These are phyloP conservation scores for Caenorhabditis uteleia DNA, from an alignment of 2,888 invertebrate species.

Conservation along the genomic window DNA sequence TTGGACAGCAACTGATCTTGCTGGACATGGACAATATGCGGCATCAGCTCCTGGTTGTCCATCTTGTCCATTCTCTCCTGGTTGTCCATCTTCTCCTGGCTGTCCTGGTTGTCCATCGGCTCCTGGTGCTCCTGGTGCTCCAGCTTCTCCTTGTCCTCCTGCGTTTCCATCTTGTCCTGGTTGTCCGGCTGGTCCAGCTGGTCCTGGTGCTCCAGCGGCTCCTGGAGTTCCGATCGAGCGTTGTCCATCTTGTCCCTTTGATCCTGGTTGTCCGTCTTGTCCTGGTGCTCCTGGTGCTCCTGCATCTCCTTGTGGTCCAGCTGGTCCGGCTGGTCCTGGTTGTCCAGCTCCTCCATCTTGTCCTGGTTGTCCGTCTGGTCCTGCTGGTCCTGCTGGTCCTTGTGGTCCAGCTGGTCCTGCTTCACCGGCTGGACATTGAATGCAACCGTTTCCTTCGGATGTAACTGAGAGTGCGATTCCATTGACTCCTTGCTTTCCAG, in stretches of 20 bases:
- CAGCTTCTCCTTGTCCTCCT: slow-evolving; percentile 34
- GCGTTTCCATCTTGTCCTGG: slow-evolving; percentile 36
- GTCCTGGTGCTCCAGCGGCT: slow-evolving; percentile 45
- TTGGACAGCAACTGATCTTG: slow-evolving; percentile 24
- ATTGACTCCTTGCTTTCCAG: slow-evolving; percentile 35
- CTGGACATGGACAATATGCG: slow-evolving; percentile 41
- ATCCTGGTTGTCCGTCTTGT: slow-evolving; percentile 39
- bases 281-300: slow-evolving; percentile 38
- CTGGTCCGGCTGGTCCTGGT: slow-evolving; percentile 44
- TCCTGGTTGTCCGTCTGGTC: slow-evolving; percentile 42
- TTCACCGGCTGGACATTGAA: slow-evolving; percentile 35
- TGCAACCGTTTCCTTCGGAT: slow-evolving; percentile 43
- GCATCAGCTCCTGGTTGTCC: slow-evolving; percentile 45
- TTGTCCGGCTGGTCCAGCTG: slow-evolving; percentile 42
- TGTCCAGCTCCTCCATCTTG: slow-evolving; percentile 46
- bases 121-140: slow-evolving; percentile 38
- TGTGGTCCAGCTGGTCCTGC: slow-evolving; percentile 41
- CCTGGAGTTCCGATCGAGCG: too few species aligned
- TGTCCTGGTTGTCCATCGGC: slow-evolving; percentile 34
- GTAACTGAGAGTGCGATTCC: slow-evolving; percentile 49
- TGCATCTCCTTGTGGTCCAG: slow-evolving; percentile 35
- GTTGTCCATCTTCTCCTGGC: slow-evolving; percentile 18
- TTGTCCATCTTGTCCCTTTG: too few species aligned
- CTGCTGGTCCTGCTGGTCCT: slow-evolving; percentile 38
- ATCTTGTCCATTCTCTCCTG: slow-evolving; percentile 35